A percentile compares a stretch with the other conserved stretches of the same genome.
These are phyloP conservation scores for Leptogaster cylindrica DNA, from an alignment of 2,888 invertebrate genomes.

Conservation along the genomic window DNA sequence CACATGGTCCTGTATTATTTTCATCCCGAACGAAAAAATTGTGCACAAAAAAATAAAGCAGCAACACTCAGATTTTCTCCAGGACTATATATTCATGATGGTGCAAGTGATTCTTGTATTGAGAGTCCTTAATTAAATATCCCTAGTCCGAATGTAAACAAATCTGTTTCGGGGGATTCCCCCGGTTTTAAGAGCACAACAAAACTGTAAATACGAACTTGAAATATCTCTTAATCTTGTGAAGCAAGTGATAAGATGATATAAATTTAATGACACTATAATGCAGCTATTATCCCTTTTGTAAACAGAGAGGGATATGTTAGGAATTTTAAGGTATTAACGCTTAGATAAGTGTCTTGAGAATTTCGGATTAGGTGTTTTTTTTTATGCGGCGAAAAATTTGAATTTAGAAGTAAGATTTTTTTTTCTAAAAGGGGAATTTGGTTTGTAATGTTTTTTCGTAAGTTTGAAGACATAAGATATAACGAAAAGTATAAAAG, in stretches of 20 bases:
- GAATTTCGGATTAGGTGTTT: no score
- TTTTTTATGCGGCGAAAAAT: no score
- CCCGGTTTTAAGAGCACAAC: background rate
- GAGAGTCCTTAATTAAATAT: slow-evolving; percentile 43
- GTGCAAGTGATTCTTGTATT: slow-evolving; percentile 6
- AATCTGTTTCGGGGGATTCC: slow-evolving; percentile 41
- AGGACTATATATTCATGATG: slow-evolving; percentile 9
- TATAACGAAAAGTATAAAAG: no score
- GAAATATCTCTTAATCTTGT: slow-evolving; percentile 41
- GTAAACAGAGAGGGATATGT: slow-evolving; percentile 27
- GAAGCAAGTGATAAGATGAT: slow-evolving; percentile 44
- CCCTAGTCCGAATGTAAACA: slow-evolving; percentile 44
- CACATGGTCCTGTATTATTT: slow-evolving; percentile 27
- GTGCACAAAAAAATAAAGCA: no score
- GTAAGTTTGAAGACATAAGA: no score
- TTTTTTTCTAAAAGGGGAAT: no score
- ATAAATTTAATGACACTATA: slow-evolving; percentile 46
- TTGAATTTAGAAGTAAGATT: no score
- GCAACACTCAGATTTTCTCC: background rate
- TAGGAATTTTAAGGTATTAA: no score
- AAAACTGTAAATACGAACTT: no score
- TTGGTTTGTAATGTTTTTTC: no score
- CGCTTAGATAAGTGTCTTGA: no score
- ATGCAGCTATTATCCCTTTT: slow-evolving; percentile 42
- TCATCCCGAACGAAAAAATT: no score